Evolutionary conservation across 2,797 vertebrate species (phyloP), one percentile per base, ranked within the genome.

Genomic region (Syndactyla subalaris): DNA sequence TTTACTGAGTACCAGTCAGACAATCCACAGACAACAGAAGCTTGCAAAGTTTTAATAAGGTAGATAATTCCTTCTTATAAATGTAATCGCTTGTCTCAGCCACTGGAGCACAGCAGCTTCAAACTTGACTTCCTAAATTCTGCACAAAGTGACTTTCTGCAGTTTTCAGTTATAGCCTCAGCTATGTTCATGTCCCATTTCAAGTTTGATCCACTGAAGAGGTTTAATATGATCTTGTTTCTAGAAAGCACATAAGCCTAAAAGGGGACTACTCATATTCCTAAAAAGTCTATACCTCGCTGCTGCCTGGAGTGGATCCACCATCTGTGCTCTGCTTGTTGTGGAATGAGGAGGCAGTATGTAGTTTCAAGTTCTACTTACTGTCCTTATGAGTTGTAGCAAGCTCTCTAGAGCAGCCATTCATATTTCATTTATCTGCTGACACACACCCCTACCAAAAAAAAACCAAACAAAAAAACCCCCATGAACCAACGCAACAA

Each of bases 31-130:
- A 70, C 88, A 92, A 93, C 36, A 92, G 92, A 92, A 93, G 66
- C 83, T 85, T 88, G 63, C 45, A 70, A 92, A 93, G 84, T 83
- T 96, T 92, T 92, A 92, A 88, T 90, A 94, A 95, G 70, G 55
- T 57, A 70, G 67, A 46, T 76, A 95, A 86, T 93, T 95, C 83
- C 86, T 87, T 88, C 92, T 82, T 74, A 87, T 76, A 85, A 71
- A 73, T 0, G 3, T 76, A 92, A 82, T 87, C 70, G 63, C 61
- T 90, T 2, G 1, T 91, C 71, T 92, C 52, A 76, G 77, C 45
- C 67, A 63, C 77, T 65, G 83, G 41, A 95, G 74, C 90, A 93
- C 30, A 84, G 68, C 68, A 89, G 29, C 39, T 95, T 94, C 88
- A 82, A 73, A 79, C 32, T n/a, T 77, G 41, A 84, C 83, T 81